A percentile compares a stretch with the other conserved stretches of the same genome.
Conservation (phyloP, 1,140 invertebrate genomes). For the Drosophila ananassae region DNA sequence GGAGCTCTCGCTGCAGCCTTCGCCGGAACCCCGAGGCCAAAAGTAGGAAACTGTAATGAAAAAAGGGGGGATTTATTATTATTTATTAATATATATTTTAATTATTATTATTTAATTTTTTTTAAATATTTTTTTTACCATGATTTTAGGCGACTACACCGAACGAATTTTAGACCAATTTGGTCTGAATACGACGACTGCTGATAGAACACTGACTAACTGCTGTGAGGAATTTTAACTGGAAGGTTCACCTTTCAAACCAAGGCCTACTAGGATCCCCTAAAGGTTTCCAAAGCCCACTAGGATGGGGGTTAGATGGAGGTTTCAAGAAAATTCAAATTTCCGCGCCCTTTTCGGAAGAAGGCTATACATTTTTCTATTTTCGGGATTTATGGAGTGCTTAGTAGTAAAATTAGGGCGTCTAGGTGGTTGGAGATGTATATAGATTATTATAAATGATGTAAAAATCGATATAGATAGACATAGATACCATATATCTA, state of each 20-base stretch:
- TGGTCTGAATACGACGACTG: constrained; percentile 16
- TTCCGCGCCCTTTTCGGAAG: too few species aligned
- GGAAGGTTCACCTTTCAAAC: background rate
- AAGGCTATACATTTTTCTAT: too few species aligned
- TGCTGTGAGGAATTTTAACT: background rate
- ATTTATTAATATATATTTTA: background rate
- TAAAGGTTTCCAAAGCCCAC: too few species aligned
- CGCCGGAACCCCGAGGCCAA: background rate
- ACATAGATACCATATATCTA: too few species aligned
- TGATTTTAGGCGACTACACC: background rate
- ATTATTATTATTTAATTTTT: background rate
- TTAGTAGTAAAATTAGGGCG: too few species aligned
- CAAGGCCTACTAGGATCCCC: constrained; percentile 6
- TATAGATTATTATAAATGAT: too few species aligned
- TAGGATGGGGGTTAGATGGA: too few species aligned
- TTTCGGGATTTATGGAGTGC: too few species aligned
- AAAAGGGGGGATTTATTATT: background rate
- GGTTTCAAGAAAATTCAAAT: too few species aligned
- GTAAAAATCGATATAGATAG: too few species aligned
- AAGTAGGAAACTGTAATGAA: background rate
- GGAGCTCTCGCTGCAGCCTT: background rate
- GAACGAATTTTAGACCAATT: background rate
- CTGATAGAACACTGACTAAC: constrained; percentile 6
- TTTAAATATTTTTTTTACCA: background rate
- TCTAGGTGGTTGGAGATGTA: too few species aligned